Evolutionary conservation across 2,888 invertebrate genomes (phyloP), one percentile per base, ranked within the genome.

Genomic region (Leucophenga maculata): DNA sequence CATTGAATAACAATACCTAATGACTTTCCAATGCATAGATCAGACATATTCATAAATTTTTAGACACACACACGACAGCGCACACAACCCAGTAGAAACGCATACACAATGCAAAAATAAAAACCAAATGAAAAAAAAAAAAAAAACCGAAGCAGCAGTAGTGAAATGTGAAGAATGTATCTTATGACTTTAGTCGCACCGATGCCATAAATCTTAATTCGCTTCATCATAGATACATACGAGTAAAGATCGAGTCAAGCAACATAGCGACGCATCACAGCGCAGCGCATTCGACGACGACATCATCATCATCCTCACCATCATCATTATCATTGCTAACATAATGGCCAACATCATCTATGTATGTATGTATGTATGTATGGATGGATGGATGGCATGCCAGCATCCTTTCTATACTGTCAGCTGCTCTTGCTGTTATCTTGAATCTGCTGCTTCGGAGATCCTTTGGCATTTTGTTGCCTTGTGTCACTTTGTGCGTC

Each of bases 191-290:
- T 68, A 46, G 26, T 64, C 22, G 26, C 22, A 22, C 26, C 57
- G 26, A 57, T 57, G 57, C 57, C 80, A 80, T 80, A 80, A 80
- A 80, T 80, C 80, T 79, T 80, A 74, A 80, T 75, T 78, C 82
- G 71, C 72, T 70, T 70, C 74, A 73, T 74, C 69, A 69, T 74
- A 72, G 31, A 39, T 39, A 8, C 8, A 39, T 8, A 39, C 39
- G 39, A 11, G 4, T 9, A 39, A 39, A 39, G 39, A 39, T 39
- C 65, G 50, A 64, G 69, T 67, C 67, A 55, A 11, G 46, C 46
- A 32, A 44, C 39, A 62, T 13, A 22, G 20, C 16, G 54, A 18
- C 54, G 54, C 54, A 54, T 54, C 6, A 18, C 3, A 39, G 4
- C 3, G 26, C 26, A 26, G 26, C 26, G 39, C 8, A 39, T 39